These are phyloP conservation scores for Halcyon senegalensis DNA, from an alignment of 2,113 vertebrate species.

Conservation along the genomic window DNA sequence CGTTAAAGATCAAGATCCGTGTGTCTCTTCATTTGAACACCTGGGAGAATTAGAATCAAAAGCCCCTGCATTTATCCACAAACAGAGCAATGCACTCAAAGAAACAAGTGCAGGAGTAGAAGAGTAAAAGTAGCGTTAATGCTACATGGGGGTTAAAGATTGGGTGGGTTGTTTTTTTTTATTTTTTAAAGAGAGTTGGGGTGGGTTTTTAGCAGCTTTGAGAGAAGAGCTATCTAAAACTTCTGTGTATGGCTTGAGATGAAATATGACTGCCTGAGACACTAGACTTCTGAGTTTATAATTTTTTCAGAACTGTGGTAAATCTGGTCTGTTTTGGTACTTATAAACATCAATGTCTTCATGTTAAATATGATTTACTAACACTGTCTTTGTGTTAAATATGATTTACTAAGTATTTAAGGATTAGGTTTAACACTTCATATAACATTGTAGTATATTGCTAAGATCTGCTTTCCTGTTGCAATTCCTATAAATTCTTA, in stretches of 20 bases:
- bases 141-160: neutral
- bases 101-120: neutral
- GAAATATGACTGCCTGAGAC: neutral
- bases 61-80: conserved; percentile 78
- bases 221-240: neutral
- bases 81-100: conserved; percentile 75
- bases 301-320: neutral
- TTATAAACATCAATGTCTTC: neutral
- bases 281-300: neutral
- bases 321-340: neutral
- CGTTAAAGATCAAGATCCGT: conserved; percentile 84
- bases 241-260: neutral
- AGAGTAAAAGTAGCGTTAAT: neutral
- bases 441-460: neutral
- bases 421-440: neutral
- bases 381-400: neutral
- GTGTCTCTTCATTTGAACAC: conserved; percentile 83
- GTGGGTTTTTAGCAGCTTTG: neutral
- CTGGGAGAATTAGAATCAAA: conserved; percentile 79
- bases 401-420: neutral
- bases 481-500: neutral
- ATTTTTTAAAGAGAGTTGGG: neutral
- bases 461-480: neutral
- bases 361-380: neutral
- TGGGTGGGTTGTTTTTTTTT: neutral